phyloP scores from a whole-genome alignment of 2,113 vertebrate genomes.

The Pionites leucogaster region DNA sequence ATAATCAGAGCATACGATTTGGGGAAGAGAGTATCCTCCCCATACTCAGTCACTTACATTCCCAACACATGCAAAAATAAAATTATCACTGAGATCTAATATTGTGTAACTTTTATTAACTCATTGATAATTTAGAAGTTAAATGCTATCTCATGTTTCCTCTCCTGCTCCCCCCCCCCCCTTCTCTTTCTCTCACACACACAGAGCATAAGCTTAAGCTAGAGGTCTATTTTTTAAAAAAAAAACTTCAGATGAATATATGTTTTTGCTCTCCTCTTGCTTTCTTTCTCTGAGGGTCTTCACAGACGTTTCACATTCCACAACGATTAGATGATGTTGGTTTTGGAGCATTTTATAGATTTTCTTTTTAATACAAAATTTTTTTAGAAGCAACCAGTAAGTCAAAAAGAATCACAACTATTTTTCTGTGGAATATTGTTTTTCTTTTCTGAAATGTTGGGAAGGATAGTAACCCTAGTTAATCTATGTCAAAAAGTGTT shows the following conservation, averaged over 20 bases:
- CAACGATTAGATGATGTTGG: fast-evolving
- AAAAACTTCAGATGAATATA: not conserved
- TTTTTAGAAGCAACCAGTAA: not conserved
- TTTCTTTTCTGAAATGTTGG: not conserved
- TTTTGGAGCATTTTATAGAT: not conserved
- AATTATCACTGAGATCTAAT: not conserved
- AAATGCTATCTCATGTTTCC: not conserved
- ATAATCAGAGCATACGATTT: not conserved
- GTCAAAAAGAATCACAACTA: not conserved
- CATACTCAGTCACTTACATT: not conserved
- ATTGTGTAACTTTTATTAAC: not conserved
- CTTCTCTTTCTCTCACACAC: not conserved
- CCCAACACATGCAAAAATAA: not conserved
- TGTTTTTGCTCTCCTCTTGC: not conserved
- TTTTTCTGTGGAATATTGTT: not conserved
- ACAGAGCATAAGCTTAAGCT: not conserved
- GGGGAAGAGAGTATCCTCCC: not conserved
- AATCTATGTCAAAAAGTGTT: not conserved
- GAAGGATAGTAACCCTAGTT: not conserved
- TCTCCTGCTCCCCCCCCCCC: fast-evolving
- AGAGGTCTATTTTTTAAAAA: too few species aligned
- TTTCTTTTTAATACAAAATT: not conserved
- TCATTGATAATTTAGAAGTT: not conserved
- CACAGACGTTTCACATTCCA: not conserved
- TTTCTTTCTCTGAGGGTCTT: not conserved